Conservation (phyloP, 2,888 invertebrate species). For the Sarcophaga caerulescens region DNA sequence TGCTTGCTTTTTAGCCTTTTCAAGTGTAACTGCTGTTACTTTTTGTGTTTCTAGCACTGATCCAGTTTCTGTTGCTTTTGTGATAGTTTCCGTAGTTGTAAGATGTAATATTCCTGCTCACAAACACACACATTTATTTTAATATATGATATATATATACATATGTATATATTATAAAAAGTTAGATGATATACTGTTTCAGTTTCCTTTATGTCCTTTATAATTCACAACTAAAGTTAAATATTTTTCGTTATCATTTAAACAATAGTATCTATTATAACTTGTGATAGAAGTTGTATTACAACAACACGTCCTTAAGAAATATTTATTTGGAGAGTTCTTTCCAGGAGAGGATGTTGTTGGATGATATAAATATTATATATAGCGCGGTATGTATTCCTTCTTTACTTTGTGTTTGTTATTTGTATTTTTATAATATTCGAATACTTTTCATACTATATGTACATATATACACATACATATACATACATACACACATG, state of each 20-base stretch:
- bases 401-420: slow-evolving; percentile 15
- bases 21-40: slow-evolving; percentile 27
- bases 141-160: slow-evolving; percentile 59
- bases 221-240: slow-evolving; percentile 34
- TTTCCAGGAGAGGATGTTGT: slow-evolving; percentile 22
- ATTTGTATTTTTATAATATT: slow-evolving; percentile 62
- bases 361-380: slow-evolving; percentile 50
- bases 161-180: slow-evolving; percentile 54
- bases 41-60: slow-evolving; percentile 29
- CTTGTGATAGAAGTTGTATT: background rate
- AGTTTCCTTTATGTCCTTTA: slow-evolving; percentile 39
- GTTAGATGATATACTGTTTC: slow-evolving; percentile 61
- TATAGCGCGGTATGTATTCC: slow-evolving; percentile 37
- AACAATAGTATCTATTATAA: background rate
- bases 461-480: slow-evolving; percentile 2
- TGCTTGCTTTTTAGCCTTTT: background rate
- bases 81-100: slow-evolving; percentile 11
- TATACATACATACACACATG: slow-evolving; percentile 7
- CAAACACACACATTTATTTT: slow-evolving; percentile 63
- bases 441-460: slow-evolving; percentile 65
- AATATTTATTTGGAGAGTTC: slow-evolving; percentile 30
- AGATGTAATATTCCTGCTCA: slow-evolving; percentile 29
- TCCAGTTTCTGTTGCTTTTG: slow-evolving; percentile 16
- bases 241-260: background rate
- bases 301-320: slow-evolving; percentile 9